Evolutionary conservation across 2,113 vertebrate species (phyloP).

Genomic region (Rhegmatorhina hoffmannsi): DNA sequence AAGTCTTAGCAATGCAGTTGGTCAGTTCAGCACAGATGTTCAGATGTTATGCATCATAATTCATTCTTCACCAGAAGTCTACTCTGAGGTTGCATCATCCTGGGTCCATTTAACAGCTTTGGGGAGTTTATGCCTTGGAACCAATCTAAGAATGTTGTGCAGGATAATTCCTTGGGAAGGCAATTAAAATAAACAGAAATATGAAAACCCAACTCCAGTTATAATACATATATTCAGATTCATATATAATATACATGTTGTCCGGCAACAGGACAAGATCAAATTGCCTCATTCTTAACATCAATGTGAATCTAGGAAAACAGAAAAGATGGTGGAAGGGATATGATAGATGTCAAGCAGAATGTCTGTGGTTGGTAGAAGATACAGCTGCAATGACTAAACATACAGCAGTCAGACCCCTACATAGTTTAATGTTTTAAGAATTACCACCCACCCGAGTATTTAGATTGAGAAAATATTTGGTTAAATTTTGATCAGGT

Average conservation of each 20-base stretch:
- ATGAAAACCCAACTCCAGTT: not conserved
- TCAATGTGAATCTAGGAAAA: not conserved
- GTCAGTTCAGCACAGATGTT: not conserved
- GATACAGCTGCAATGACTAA: not conserved
- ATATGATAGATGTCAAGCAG: not conserved
- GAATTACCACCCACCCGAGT: not conserved
- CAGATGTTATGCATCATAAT: not conserved
- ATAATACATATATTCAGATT: not conserved
- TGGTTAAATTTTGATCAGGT: not conserved
- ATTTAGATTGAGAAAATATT: not conserved
- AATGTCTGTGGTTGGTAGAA: not conserved
- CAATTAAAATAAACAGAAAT: not conserved
- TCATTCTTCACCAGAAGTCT: not conserved
- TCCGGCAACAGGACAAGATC: not conserved
- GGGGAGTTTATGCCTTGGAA: not conserved
- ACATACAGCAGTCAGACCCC: not conserved
- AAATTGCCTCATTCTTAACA: not conserved
- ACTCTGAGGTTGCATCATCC: accelerated
- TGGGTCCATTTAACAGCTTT: not conserved
- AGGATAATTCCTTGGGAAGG: not conserved
- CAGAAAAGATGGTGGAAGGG: not conserved
- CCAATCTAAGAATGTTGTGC: not conserved
- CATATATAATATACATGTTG: not conserved
- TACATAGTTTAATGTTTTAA: not conserved
- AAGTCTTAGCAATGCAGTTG: not conserved